These are phyloP conservation scores for Germaria angustata DNA, from an alignment of 2,888 invertebrate species.

Conservation along the genomic window DNA sequence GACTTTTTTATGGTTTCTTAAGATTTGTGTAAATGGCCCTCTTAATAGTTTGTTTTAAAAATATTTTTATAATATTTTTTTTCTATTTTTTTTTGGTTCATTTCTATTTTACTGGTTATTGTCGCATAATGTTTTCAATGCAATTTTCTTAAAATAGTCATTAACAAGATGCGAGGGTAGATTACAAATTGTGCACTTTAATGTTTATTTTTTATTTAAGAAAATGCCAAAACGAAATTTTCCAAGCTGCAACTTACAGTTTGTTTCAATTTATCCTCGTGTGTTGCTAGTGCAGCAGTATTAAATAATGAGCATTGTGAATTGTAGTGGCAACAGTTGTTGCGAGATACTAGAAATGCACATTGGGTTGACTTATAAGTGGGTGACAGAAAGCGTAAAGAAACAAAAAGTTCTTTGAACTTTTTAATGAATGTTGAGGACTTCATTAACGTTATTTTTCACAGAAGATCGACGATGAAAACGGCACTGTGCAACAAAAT, in stretches of 20 bases:
- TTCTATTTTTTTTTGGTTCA: neutral
- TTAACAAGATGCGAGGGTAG: conserved; percentile 19
- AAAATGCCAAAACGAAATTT: no score
- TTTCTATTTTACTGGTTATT: conserved; percentile 29
- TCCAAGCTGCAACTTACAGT: neutral
- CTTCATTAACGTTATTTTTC: conserved; percentile 48
- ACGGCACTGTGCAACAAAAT: conserved; percentile 23
- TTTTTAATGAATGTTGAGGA: conserved; percentile 43
- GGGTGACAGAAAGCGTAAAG: conserved; percentile 13
- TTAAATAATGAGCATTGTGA: neutral
- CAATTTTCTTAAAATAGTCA: conserved; percentile 34
- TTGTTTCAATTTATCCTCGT: neutral
- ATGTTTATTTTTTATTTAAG: no score
- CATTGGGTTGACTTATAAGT: conserved; percentile 32
- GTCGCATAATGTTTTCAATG: conserved; percentile 34
- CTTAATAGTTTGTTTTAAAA: conserved; percentile 18
- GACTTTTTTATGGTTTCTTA: conserved; percentile 32
- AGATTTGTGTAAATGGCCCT: conserved; percentile 44
- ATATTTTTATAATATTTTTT: neutral
- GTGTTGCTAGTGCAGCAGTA: neutral
- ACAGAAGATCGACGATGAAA: conserved; percentile 37
- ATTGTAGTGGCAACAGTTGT: neutral
- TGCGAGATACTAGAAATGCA: neutral
- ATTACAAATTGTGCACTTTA: neutral
- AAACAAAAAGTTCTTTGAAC: conserved; percentile 46